phyloP scores from a whole-genome alignment of 2,797 vertebrate species.

The Hypotaenidia philippensis region DNA sequence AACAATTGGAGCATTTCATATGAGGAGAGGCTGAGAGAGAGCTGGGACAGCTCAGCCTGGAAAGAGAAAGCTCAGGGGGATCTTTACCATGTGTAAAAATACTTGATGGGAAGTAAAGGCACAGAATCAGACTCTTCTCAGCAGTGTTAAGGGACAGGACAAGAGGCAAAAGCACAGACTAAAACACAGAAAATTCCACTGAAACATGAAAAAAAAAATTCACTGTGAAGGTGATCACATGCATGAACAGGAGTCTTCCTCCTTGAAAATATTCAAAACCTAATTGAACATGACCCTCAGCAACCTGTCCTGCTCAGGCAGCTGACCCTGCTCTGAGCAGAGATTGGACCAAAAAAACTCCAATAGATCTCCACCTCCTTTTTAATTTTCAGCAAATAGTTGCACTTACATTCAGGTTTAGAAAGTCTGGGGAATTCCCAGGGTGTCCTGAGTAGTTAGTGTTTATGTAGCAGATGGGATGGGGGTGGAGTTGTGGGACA shows the following conservation, averaged over 20 bases:
- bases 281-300: background rate
- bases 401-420: background rate
- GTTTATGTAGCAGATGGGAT: background rate
- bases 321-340: background rate
- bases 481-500: background rate
- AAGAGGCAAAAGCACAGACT: background rate
- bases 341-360: background rate
- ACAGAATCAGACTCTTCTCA: background rate
- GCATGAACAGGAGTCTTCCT: background rate
- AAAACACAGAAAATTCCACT: background rate
- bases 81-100: background rate
- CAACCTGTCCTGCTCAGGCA: background rate
- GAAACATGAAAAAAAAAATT: background rate
- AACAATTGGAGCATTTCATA: background rate
- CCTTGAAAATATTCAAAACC: background rate
- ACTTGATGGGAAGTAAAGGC: rapidly evolving
- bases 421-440: background rate
- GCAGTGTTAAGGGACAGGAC: background rate
- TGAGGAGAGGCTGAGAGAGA: background rate
- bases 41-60: background rate
- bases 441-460: background rate
- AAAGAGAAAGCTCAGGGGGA: background rate
- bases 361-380: background rate
- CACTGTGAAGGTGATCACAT: background rate
- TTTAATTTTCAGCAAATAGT: background rate